These are phyloP conservation scores for Probaryconus sp. DNA, from an alignment of 1,140 invertebrate genomes.

Conservation along the genomic window DNA sequence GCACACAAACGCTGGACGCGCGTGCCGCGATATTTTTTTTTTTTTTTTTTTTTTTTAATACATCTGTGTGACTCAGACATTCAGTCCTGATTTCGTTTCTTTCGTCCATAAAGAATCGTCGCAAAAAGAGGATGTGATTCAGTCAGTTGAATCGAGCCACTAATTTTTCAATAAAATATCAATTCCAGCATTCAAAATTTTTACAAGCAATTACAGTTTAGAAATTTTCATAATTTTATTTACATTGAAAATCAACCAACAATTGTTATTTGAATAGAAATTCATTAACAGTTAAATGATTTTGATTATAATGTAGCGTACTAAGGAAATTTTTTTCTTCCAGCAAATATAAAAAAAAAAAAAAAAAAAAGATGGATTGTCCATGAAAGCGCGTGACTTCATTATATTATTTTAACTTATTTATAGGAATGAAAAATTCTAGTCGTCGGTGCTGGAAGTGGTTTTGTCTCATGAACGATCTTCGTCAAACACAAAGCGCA, in stretches of 20 bases:
- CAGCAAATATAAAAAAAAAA: conserved; percentile 4
- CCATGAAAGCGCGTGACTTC: conserved; percentile 19
- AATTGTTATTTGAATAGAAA: too few relatives aligned
- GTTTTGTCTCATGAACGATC: conserved; percentile 23
- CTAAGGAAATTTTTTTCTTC: background rate
- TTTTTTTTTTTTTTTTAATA: too few relatives aligned
- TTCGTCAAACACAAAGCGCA: conserved; percentile 24
- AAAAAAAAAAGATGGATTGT: conserved; percentile 19
- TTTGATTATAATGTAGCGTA: too few relatives aligned
- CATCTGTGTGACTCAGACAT: conserved; percentile 21
- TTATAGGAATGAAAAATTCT: conserved; percentile 25
- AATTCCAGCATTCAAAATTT: too few relatives aligned
- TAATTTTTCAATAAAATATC: background rate
- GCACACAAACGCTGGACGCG: too few relatives aligned
- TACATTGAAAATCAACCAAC: too few relatives aligned
- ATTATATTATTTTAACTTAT: conserved; percentile 36
- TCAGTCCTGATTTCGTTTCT: conserved; percentile 3
- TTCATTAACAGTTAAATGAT: too few relatives aligned
- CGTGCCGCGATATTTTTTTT: too few relatives aligned
- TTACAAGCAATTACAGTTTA: too few relatives aligned
- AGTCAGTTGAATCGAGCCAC: conserved; percentile 2
- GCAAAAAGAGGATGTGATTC: background rate
- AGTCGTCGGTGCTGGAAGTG: conserved; percentile 1
- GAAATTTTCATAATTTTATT: too few relatives aligned
- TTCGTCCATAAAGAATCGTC: background rate